phyloP scores from a whole-genome alignment of 2,113 vertebrate genomes.

The Gymnogyps californianus region DNA sequence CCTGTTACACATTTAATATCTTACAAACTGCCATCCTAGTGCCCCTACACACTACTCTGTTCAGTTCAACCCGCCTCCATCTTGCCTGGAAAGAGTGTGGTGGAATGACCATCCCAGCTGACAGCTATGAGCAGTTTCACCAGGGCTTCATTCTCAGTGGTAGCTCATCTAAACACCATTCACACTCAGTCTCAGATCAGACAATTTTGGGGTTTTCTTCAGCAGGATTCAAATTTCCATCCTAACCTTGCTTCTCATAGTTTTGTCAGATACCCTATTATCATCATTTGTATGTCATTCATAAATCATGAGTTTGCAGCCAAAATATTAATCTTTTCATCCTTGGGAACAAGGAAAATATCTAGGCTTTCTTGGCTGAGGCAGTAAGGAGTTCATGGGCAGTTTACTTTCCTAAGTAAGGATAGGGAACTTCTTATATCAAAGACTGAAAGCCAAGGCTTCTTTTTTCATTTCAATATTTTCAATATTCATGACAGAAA shows the following conservation, averaged over 20 bases:
- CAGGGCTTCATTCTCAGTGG: not conserved
- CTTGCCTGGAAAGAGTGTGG: not conserved
- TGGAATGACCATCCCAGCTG: not conserved
- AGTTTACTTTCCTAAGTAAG: not conserved
- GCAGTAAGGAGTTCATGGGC: not conserved
- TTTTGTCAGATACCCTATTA: not conserved
- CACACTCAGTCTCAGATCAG: not conserved
- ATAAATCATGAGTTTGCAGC: not conserved
- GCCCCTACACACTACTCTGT: not conserved
- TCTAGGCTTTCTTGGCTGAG: not conserved
- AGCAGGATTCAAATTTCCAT: not conserved
- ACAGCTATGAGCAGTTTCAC: not conserved
- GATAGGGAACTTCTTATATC: not conserved
- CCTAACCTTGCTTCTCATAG: not conserved
- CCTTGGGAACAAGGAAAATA: not conserved
- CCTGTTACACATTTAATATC: not conserved
- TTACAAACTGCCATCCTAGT: not conserved
- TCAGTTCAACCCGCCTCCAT: not conserved
- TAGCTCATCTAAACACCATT: not conserved
- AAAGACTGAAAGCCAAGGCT: not conserved
- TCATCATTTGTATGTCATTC: not conserved
- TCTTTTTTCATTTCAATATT: not conserved
- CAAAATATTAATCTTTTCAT: not conserved
- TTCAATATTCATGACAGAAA: not conserved
- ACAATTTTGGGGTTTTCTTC: not conserved